Evolutionary conservation across 2,888 invertebrate species (phyloP).

Genomic region (Augiades crinisus): DNA sequence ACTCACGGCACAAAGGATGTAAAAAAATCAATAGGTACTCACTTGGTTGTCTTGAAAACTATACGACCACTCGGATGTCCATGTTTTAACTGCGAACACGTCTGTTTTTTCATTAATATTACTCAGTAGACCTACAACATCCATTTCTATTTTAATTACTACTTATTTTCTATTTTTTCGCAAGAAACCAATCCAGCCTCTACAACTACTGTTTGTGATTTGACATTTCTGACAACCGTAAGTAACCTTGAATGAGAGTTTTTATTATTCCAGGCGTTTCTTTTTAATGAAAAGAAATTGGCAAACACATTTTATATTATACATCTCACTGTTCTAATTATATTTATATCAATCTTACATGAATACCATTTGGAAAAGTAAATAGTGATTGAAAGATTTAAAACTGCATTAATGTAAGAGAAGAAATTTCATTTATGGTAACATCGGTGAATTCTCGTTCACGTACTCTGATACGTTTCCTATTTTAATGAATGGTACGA

Average conservation of each 20-base stretch:
- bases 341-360: too few relatives aligned
- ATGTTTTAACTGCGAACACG: constrained; percentile 74
- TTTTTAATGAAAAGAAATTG: too few relatives aligned
- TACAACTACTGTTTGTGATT: constrained; percentile 8
- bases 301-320: too few relatives aligned
- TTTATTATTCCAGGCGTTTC: neutral
- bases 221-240: constrained; percentile 8
- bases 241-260: neutral
- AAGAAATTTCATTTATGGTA: too few relatives aligned
- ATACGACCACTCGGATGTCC: constrained; percentile 73
- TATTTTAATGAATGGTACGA: too few relatives aligned
- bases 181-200: constrained; percentile 8
- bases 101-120: constrained; percentile 72
- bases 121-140: constrained; percentile 68
- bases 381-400: too few relatives aligned
- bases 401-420: too few relatives aligned
- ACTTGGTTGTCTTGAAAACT: constrained; percentile 77
- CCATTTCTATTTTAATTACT: constrained; percentile 50
- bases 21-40: constrained; percentile 45
- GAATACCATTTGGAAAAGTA: too few relatives aligned
- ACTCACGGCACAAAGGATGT: constrained; percentile 14
- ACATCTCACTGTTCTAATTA: too few relatives aligned
- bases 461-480: too few relatives aligned
- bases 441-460: too few relatives aligned
- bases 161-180: constrained; percentile 1